Evolutionary conservation across 2,113 vertebrate genomes (phyloP).

Genomic region (Cryptomyrus ogoouensis): DNA sequence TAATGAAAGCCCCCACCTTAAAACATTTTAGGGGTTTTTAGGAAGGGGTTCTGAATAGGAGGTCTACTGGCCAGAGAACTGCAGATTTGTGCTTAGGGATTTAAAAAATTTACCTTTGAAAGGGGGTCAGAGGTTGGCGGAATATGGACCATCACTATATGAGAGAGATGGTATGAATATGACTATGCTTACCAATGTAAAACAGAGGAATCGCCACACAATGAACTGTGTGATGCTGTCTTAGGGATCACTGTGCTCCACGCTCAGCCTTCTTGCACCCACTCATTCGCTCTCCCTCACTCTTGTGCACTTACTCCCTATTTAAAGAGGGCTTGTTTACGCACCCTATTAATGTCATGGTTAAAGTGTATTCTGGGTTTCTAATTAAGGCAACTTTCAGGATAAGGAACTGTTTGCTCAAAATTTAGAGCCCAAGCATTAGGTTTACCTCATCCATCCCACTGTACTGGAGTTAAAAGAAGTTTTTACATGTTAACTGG

Average conservation of each 20-base stretch:
- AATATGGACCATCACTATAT: background rate
- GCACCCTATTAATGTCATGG: background rate
- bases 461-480: background rate
- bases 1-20: background rate
- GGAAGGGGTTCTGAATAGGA: background rate
- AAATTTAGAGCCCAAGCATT: background rate
- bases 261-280: background rate
- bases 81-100: background rate
- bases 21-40: background rate
- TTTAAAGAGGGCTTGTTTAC: background rate
- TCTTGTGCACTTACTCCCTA: background rate
- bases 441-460: background rate
- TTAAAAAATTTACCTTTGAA: background rate
- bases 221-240: too few relatives aligned
- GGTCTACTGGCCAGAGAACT: background rate
- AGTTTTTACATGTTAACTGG: background rate
- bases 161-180: background rate
- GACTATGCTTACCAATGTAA: background rate
- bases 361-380: background rate
- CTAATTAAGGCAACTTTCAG: background rate
- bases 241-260: too few relatives aligned
- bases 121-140: background rate
- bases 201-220: background rate
- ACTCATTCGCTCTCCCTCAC: background rate
- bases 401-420: background rate